Evolutionary conservation across 2,888 invertebrate genomes (phyloP).

Genomic region (Hypolimnas misippus): DNA sequence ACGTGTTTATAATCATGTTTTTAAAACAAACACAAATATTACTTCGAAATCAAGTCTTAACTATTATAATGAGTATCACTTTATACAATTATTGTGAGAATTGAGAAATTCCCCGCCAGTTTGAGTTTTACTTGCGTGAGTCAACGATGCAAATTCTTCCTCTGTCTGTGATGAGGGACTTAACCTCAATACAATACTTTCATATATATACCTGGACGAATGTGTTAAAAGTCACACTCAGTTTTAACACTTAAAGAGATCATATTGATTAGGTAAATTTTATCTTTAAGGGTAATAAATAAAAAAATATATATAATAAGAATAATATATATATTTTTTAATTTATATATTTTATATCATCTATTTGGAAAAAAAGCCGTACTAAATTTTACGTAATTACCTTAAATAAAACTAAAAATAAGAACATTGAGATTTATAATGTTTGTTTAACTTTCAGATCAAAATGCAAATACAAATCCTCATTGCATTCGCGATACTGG

Average conservation of each 20-base stretch:
- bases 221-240: slow-evolving; percentile 3
- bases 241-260: not conserved
- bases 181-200: slow-evolving; percentile 9
- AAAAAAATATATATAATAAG: no score
- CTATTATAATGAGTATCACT: no score
- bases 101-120: slow-evolving; percentile 3
- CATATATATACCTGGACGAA: slow-evolving; percentile 17
- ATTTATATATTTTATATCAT: no score
- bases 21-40: not conserved
- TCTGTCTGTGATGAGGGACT: slow-evolving; percentile 22
- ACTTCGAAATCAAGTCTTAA: no score
- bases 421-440: no score
- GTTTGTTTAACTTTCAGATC: slow-evolving; percentile 30
- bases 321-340: no score
- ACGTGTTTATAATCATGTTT: no score
- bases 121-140: not conserved
- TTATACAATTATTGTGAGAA: not conserved
- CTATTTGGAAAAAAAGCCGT: no score
- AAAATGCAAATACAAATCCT: slow-evolving; percentile 34
- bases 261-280: not conserved
- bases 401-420: no score
- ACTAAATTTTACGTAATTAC: no score
- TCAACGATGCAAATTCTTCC: slow-evolving; percentile 1
- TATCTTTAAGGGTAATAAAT: no score
- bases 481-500: slow-evolving; percentile 32